A percentile compares a stretch with the other conserved stretches of the same genome.
Evolutionary conservation across 2,888 invertebrate species (phyloP).

Genomic region (Horisme vitalbata): DNA sequence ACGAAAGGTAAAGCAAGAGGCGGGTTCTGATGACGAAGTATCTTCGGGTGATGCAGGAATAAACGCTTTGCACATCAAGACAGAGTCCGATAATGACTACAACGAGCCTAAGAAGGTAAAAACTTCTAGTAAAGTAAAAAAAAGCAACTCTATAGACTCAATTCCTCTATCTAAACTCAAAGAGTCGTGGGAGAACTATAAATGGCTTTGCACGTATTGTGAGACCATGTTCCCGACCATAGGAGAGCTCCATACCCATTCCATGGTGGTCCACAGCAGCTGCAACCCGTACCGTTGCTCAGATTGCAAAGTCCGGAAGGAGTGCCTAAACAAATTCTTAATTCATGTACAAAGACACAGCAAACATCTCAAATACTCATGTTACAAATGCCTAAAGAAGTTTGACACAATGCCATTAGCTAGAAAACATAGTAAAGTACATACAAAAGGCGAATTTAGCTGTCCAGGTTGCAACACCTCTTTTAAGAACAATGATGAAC

Average conservation of each 20-base stretch:
- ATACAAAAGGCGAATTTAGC: not conserved
- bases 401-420: constrained; percentile 43
- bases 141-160: constrained; percentile 20
- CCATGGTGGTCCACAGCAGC: constrained; percentile 82
- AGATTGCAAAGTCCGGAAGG: constrained; percentile 75
- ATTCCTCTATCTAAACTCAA: constrained; percentile 52
- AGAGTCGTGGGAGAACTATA: constrained; percentile 58
- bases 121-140: not conserved
- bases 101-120: not conserved
- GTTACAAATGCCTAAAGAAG: constrained; percentile 52
- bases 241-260: constrained; percentile 79
- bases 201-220: constrained; percentile 62
- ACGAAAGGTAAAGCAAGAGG: constrained; percentile 16
- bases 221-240: constrained; percentile 52
- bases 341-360: constrained; percentile 84
- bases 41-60: not conserved
- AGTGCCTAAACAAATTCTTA: constrained; percentile 52
- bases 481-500: constrained; percentile 7
- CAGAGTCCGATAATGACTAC: not conserved
- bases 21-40: constrained; percentile 1
- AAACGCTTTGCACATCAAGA: constrained; percentile 10
- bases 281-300: constrained; percentile 85
- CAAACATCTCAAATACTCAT: constrained; percentile 77
- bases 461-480: constrained; percentile 10
- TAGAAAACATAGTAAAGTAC: constrained; percentile 17